These are phyloP conservation scores for Physella acuta DNA, from an alignment of 1,140 invertebrate genomes.

Conservation along the genomic window DNA sequence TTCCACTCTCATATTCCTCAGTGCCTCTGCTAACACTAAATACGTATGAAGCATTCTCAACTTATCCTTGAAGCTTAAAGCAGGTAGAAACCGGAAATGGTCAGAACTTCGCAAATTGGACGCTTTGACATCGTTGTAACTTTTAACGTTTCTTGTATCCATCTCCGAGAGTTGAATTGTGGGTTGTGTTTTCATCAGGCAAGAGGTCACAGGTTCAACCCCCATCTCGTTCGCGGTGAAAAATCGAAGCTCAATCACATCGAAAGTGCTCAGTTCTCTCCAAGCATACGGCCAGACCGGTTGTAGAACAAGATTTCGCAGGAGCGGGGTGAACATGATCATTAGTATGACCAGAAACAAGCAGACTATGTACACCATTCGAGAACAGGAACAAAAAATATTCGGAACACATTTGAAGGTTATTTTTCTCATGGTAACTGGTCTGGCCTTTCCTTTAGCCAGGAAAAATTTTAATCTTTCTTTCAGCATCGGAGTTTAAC, in stretches of 20 bases:
- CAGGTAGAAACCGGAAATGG: neutral
- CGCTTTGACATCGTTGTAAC: neutral
- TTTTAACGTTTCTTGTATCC: neutral
- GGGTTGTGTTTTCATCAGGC: neutral
- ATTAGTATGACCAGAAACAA: too few relatives aligned
- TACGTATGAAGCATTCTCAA: neutral
- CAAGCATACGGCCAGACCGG: constrained; percentile 6
- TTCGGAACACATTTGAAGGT: too few relatives aligned
- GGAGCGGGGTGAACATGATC: neutral
- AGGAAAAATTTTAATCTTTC: too few relatives aligned
- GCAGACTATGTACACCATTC: too few relatives aligned
- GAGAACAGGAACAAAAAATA: too few relatives aligned
- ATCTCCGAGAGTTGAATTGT: neutral
- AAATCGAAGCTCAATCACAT: neutral
- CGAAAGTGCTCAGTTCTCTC: neutral
- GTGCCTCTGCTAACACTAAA: neutral
- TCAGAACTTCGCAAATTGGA: neutral
- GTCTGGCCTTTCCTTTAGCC: too few relatives aligned
- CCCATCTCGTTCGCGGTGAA: too few relatives aligned
- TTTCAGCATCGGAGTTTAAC: too few relatives aligned
- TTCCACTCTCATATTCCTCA: neutral
- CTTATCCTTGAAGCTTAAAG: neutral
- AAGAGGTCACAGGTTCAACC: neutral
- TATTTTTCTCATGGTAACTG: too few relatives aligned
- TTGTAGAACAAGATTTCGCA: neutral